phyloP scores from a whole-genome alignment of 2,113 vertebrate species.

The Isurus oxyrinchus region DNA sequence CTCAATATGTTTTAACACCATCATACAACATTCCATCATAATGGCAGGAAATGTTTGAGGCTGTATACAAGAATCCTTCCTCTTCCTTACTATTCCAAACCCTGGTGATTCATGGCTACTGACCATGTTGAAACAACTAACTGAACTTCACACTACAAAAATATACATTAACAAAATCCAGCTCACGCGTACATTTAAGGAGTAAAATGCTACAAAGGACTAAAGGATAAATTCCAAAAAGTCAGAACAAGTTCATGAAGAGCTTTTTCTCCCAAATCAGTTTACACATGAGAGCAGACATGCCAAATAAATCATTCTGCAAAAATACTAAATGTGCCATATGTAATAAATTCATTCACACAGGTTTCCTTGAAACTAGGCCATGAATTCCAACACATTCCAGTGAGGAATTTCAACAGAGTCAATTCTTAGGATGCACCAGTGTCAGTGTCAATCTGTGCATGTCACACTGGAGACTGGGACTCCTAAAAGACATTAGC shows the following conservation, averaged over 20 bases:
- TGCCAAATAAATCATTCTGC: not conserved
- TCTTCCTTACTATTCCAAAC: not conserved
- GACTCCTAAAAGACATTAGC: not conserved
- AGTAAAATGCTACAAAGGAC: not conserved
- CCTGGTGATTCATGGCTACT: not conserved
- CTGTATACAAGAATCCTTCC: not conserved
- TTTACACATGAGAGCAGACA: not conserved
- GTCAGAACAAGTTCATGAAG: not conserved
- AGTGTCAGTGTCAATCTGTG: not conserved
- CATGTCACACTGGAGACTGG: not conserved
- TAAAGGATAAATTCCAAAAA: not conserved
- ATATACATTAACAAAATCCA: not conserved
- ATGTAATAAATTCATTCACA: not conserved
- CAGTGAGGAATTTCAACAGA: not conserved
- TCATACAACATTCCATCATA: not conserved
- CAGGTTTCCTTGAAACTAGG: not conserved
- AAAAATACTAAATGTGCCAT: not conserved
- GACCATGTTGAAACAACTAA: not conserved
- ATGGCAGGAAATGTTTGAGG: not conserved
- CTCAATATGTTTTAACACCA: not conserved
- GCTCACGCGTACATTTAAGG: not conserved
- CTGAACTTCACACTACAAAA: not conserved
- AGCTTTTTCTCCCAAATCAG: not conserved
- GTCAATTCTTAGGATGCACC: not conserved
- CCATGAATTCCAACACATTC: not conserved